Evolutionary conservation across 2,113 vertebrate species (phyloP).

Genomic region (Machaerirhynchus nigripectus): DNA sequence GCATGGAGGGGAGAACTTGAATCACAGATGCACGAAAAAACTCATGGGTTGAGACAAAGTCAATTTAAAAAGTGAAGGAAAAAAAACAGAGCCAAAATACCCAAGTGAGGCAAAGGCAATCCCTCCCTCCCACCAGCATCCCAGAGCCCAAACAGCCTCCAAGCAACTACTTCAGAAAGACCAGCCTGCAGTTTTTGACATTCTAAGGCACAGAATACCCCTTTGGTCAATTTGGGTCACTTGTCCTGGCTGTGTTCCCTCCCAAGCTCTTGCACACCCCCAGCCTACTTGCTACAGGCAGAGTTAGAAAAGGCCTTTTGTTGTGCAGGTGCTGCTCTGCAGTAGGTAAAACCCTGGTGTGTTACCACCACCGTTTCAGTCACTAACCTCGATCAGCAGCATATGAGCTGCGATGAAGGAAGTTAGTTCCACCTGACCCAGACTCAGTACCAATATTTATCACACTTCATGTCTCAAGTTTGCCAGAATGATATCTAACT

Average conservation of each 20-base stretch:
- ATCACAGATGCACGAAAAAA: neutral
- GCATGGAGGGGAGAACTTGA: neutral
- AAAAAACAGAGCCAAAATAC: neutral
- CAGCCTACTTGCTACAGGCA: neutral
- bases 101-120: neutral
- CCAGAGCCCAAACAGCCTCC: neutral
- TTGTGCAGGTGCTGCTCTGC: neutral
- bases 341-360: neutral
- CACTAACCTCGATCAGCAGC: neutral
- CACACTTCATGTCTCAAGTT: neutral
- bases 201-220: neutral
- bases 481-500: neutral
- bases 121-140: neutral
- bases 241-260: neutral
- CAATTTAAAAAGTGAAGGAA: neutral
- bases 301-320: neutral
- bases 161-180: neutral
- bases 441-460: neutral
- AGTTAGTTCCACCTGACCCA: neutral
- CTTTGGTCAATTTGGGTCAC: neutral
- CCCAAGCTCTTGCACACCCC: neutral
- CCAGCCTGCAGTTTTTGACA: neutral
- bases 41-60: neutral
- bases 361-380: neutral
- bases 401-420: accelerated